phyloP scores from a whole-genome alignment of 2,797 vertebrate genomes.

The Periparus ater region DNA sequence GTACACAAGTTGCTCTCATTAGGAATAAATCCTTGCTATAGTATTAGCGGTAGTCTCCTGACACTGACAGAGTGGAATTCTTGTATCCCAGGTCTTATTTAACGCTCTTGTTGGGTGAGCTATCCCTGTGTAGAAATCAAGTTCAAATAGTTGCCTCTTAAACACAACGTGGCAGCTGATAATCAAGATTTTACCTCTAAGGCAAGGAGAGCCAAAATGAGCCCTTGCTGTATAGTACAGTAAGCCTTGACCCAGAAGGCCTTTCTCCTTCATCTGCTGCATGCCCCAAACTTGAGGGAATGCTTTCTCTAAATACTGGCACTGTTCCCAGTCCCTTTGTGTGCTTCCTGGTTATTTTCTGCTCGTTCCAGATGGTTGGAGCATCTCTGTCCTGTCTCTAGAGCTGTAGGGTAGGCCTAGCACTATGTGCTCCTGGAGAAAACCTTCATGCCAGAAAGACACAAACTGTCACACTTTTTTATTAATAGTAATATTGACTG shows the following conservation, averaged over 20 bases:
- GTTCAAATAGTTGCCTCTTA: not conserved
- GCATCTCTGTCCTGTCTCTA: not conserved
- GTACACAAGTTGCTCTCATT: not conserved
- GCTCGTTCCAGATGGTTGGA: not conserved
- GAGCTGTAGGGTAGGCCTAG: not conserved
- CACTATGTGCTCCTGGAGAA: not conserved
- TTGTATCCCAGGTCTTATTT: not conserved
- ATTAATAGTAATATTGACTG: not conserved
- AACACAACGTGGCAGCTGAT: not conserved
- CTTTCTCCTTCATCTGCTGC: not conserved
- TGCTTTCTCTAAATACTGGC: not conserved
- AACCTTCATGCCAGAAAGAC: not conserved
- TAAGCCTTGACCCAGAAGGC: not conserved
- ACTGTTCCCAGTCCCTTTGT: not conserved
- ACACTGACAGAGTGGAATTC: not conserved
- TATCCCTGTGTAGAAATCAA: not conserved
- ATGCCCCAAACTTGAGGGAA: not conserved
- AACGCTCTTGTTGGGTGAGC: not conserved
- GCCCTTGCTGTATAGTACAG: not conserved
- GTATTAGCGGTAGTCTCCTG: not conserved
- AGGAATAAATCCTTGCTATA: not conserved
- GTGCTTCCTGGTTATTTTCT: constrained; percentile 4
- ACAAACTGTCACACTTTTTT: not conserved
- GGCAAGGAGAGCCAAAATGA: not conserved
- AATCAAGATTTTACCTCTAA: not conserved